Evolutionary conservation across 2,797 vertebrate genomes (phyloP), one percentile per base, ranked within the genome.

Genomic region (Holocentrus rufus): DNA sequence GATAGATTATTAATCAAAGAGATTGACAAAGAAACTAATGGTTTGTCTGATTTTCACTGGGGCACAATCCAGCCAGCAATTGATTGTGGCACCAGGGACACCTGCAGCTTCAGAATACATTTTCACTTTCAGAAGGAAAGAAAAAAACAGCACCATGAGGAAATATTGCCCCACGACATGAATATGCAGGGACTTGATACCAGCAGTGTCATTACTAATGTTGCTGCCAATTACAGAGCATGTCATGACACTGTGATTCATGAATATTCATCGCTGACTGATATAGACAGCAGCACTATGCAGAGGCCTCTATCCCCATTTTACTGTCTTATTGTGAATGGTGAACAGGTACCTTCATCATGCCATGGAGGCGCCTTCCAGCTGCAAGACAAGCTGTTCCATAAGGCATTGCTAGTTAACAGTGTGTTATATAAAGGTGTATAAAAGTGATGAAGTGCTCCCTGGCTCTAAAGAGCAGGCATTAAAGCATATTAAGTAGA

Each of bases 401-500:
- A 93, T 92, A 92, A 93, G 93, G 93, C 92, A 91, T 92, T 92
- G 93, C 93, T 94, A 94, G 93, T 95, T 95, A 94, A 94, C 94
- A 93, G 93, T 94, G 93, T 94, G 93, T 95, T 95, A 95, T 94
- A 94, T 95, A 94, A 95, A 95, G 93, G 92, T 94, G 93, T 93
- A 93, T 95, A 93, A 94, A 95, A 93, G 92, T 94, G 94, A 95
- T 95, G 93, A 92, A 94, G 93, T 90, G 91, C 92, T 93, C 90
- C 86, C 91, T 72, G 88, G 93, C 91, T 94, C 93, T 90, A 92
- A 92, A 93, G 93, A 93, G 93, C 93, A 94, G 89, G 92, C 93
- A 95, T 95, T 95, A 94, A 95, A 95, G 92, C 93, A 95, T 94
- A 95, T 95, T 95, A 94, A 95, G 93, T 93, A 94, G 93, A 95